phyloP scores from a whole-genome alignment of 2,113 vertebrate genomes.

The Dicerorhinus sumatrensis region DNA sequence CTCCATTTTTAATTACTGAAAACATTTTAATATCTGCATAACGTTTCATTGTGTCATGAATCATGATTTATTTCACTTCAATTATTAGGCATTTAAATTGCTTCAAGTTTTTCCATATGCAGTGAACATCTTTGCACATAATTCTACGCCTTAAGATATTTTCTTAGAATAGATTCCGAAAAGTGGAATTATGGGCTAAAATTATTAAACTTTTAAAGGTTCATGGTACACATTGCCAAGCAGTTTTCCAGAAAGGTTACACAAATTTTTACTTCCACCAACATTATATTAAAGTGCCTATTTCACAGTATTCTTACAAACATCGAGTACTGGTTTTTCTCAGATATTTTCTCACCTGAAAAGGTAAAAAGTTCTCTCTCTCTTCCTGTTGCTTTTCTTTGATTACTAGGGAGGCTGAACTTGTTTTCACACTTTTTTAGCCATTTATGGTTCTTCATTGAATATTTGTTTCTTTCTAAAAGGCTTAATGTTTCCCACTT shows the following conservation, averaged over 20 bases:
- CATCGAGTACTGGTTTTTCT: not conserved
- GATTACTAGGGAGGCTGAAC: not conserved
- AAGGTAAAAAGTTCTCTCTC: not conserved
- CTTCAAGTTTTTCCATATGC: not conserved
- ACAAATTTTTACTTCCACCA: not conserved
- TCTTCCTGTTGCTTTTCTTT: not conserved
- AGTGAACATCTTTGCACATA: constrained; percentile 1
- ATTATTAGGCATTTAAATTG: not conserved
- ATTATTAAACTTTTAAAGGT: not conserved
- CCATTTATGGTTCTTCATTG: not conserved
- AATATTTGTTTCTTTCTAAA: not conserved
- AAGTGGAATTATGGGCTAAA: not conserved
- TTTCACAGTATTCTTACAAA: not conserved
- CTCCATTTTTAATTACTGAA: not conserved
- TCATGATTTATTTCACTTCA: not conserved
- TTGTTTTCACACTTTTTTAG: not conserved
- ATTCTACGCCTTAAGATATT: not conserved
- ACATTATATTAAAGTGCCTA: not conserved
- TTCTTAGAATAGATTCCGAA: constrained; percentile 9
- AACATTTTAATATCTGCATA: not conserved
- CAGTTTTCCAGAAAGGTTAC: constrained; percentile 28
- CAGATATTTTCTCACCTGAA: not conserved
- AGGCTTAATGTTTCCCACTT: not conserved
- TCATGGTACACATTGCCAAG: not conserved
- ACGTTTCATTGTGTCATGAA: not conserved